These are phyloP conservation scores for Microcebus griseorufus DNA, from an alignment of 2,113 vertebrate species.

Conservation along the genomic window DNA sequence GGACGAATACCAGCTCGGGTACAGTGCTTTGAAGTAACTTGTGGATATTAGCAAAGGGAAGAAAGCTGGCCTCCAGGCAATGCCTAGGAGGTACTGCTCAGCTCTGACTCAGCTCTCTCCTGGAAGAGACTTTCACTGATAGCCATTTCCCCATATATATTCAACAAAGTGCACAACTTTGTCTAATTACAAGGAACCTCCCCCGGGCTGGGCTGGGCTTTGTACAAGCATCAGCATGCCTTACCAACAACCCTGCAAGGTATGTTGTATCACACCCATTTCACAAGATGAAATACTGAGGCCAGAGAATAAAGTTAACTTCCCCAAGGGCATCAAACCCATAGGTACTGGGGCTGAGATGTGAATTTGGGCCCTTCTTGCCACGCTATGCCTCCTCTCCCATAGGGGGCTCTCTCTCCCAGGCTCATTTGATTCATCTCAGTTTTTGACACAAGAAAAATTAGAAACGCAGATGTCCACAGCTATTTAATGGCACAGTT, in stretches of 20 bases:
- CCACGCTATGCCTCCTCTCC: not conserved
- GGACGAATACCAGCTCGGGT: not conserved
- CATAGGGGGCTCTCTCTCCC: not conserved
- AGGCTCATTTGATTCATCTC: not conserved
- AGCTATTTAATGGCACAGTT: not conserved
- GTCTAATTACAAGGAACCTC: not conserved
- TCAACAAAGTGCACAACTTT: not conserved
- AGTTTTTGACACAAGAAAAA: not conserved
- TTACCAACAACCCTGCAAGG: not conserved
- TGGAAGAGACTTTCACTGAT: not conserved
- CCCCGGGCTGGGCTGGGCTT: not conserved
- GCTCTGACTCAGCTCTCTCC: not conserved
- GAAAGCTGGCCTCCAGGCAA: not conserved
- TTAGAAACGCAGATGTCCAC: not conserved
- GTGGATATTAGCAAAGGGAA: not conserved
- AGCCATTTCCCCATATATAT: not conserved
- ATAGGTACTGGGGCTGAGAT: not conserved
- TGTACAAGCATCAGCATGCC: not conserved
- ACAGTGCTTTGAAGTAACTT: not conserved
- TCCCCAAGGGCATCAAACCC: conserved; percentile 13
- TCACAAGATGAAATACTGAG: not conserved
- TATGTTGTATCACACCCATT: not conserved
- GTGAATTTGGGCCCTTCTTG: not conserved
- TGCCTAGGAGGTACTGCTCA: not conserved
- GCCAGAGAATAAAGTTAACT: not conserved